These are phyloP conservation scores for Aphelocoma coerulescens DNA, from an alignment of 2,113 vertebrate species.

Conservation along the genomic window DNA sequence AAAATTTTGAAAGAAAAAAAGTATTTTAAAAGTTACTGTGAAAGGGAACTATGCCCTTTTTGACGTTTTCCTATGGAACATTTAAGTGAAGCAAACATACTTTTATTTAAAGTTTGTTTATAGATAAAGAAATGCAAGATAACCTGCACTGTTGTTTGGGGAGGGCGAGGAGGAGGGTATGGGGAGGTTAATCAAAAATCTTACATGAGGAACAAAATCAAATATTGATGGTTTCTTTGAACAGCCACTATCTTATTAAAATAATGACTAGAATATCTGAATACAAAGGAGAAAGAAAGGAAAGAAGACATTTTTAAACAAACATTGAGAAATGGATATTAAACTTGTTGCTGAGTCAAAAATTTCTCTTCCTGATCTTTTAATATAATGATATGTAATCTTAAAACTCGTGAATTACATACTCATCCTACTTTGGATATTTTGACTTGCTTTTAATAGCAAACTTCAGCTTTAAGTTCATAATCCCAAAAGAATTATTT, in stretches of 20 bases:
- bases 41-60: neutral
- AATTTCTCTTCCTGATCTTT: neutral
- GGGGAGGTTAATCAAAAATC: neutral
- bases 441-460: neutral
- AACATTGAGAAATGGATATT: neutral
- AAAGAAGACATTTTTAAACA: neutral
- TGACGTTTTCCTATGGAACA: neutral
- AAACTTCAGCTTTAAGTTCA: neutral
- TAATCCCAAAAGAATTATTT: neutral
- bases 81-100: neutral
- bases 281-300: neutral
- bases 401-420: neutral
- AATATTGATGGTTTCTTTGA: neutral
- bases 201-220: neutral
- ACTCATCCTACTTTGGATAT: neutral
- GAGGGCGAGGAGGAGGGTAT: accelerated
- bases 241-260: neutral
- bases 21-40: neutral
- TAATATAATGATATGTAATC: neutral
- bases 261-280: neutral
- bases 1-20: neutral
- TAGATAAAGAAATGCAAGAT: neutral
- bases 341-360: neutral
- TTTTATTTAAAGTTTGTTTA: neutral
- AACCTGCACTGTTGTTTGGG: neutral